Base-by-base conservation (phyloP, 2,888 invertebrate species). In the Cinara cedri region DNA sequence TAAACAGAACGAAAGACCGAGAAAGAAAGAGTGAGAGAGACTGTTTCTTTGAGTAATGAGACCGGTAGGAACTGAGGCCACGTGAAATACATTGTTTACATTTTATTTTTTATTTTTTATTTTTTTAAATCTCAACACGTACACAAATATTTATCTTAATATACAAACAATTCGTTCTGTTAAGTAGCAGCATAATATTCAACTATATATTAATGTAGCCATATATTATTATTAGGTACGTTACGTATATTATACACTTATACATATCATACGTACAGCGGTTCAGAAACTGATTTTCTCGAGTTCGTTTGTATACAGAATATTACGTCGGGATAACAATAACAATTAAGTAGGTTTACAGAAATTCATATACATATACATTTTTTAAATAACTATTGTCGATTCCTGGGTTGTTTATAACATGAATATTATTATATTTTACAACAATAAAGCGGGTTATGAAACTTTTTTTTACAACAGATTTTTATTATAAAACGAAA, bases 111-210 rank as follows among this genome's bases (percentile, higher is more conserved):
- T 34, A 34, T 34, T 34, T 34, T 26, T 68, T 51, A 51, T 26
- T 51, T 24, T 16, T 51, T 66, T 10, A 49, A 49, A 24, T 66
- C 66, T 49, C 42, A 26, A 49, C 66, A 26, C 16, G 49, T 49
- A 60, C 16, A 49, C 66, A 66, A 66, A 66, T 66, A 66, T 66
- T 66, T 68, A 51, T 34, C 34, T 34, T 34, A 34, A 34, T 34
- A 34, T 26, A 70, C 70, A 42, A 42, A 71, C 26, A 42, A 21
- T 70, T 14, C 1, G 19, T 70, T 70, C 42, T n/a, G 42, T 54
- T 21, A 19, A 54, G 34, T 44, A 42, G 51, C 34, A 42, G 51
- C 34, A 34, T 34, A 34, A 34, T 34, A 34, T 34, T 34, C 6
- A 34, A 34, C 34, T 34, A 34, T 34, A 34, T 34, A 3, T n/a